phyloP scores from a whole-genome alignment of 2,113 vertebrate genomes.

The Sminthopsis crassicaudata region DNA sequence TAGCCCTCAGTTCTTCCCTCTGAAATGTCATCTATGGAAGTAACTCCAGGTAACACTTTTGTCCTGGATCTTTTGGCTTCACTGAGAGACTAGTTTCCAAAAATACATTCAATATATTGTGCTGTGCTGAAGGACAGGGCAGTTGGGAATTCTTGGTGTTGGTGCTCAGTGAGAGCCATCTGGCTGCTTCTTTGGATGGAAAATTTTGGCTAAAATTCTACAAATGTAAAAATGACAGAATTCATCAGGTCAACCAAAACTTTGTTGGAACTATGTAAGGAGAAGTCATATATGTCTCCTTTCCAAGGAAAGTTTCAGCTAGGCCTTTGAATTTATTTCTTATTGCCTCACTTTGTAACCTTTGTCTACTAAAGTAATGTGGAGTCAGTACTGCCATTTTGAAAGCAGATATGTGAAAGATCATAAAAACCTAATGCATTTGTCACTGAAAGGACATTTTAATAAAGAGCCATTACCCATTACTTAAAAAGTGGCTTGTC shows the following conservation, averaged over 20 bases:
- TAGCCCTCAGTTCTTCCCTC: neutral
- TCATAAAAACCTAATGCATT: constrained; percentile 11
- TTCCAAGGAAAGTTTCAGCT: neutral
- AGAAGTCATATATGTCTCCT: neutral
- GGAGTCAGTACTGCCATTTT: neutral
- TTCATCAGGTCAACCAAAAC: neutral
- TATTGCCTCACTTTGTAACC: neutral
- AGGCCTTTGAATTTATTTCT: neutral
- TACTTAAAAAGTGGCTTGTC: constrained; percentile 28
- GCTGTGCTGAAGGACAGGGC: constrained; percentile 35
- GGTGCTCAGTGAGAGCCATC: neutral
- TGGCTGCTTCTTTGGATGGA: neutral
- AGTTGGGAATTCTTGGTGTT: neutral
- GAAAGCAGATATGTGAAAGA: neutral
- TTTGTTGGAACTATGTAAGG: neutral
- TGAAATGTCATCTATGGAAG: neutral
- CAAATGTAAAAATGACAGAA: neutral
- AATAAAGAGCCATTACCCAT: constrained; percentile 48
- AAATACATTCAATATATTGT: neutral
- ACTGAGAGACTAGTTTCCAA: constrained; percentile 39
- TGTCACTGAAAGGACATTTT: constrained; percentile 39
- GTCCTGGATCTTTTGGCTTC: constrained; percentile 41
- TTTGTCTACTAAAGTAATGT: rapidly evolving
- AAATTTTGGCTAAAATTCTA: neutral
- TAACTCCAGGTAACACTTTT: constrained; percentile 9